A percentile compares a stretch with the other conserved stretches of the same genome.
phyloP scores from a whole-genome alignment of 2,888 invertebrate species.

The Clostera curtula region DNA sequence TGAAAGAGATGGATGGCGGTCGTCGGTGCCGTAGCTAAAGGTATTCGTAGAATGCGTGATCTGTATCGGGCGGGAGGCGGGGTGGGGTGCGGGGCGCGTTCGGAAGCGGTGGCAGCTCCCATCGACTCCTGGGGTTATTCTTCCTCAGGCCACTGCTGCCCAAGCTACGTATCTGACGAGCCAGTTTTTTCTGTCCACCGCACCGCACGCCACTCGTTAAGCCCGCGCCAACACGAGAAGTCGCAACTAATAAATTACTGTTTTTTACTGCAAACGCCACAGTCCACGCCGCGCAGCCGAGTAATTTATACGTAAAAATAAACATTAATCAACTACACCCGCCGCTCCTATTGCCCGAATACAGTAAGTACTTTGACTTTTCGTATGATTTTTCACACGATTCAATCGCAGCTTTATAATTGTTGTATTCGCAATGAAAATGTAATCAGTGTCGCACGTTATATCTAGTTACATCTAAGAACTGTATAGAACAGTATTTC shows the following conservation, averaged over 20 bases:
- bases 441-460: too few relatives aligned
- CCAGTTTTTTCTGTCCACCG: conserved; percentile 79
- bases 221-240: conserved; percentile 78
- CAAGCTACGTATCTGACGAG: conserved; percentile 70
- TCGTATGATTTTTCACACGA: conserved; percentile 43
- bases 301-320: conserved; percentile 71
- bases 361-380: conserved; percentile 64
- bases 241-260: conserved; percentile 77
- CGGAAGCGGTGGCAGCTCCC: conserved; percentile 75
- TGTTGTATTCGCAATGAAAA: conserved; percentile 18
- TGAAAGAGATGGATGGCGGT: conserved; percentile 61
- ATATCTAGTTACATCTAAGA: too few relatives aligned
- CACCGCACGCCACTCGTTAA: conserved; percentile 76
- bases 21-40: conserved; percentile 63
- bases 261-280: conserved; percentile 70
- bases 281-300: conserved; percentile 73
- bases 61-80: conserved; percentile 67
- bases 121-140: conserved; percentile 76
- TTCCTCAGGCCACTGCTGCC: conserved; percentile 75
- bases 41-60: conserved; percentile 75
- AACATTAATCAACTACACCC: conserved; percentile 67
- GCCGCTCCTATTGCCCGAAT: conserved; percentile 63
- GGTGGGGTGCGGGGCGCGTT: conserved; percentile 62
- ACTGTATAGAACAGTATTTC: too few relatives aligned
- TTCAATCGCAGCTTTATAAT: conserved; percentile 49